Conservation (phyloP, 1,140 invertebrate genomes). For the Ruditapes philippinarum region DNA sequence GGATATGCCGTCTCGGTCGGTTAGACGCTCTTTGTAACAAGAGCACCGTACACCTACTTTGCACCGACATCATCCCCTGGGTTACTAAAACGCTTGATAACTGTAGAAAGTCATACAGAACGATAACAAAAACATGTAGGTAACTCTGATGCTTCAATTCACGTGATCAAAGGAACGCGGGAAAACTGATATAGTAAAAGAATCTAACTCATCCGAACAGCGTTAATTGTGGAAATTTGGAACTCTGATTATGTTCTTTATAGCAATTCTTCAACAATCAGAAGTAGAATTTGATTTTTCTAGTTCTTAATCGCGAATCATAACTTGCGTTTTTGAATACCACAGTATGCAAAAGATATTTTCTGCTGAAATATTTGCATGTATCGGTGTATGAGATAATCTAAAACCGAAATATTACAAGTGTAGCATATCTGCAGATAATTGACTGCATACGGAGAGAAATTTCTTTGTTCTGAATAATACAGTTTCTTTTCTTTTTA, state of each 20-base stretch:
- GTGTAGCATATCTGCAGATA: no score
- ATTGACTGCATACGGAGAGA: no score
- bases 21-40: constrained; percentile 56
- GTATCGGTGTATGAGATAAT: neutral
- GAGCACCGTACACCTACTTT: constrained; percentile 38
- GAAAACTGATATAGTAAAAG: constrained; percentile 56
- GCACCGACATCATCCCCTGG: constrained; percentile 44
- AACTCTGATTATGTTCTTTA: constrained; percentile 23
- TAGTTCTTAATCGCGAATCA: neutral
- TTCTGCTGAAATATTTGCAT: neutral
- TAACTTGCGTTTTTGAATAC: neutral
- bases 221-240: constrained; percentile 36
- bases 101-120: constrained; percentile 19
- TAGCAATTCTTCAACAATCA: neutral
- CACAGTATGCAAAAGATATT: neutral
- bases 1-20: constrained; percentile 48
- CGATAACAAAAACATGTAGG: constrained; percentile 67
- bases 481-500: no score
- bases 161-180: constrained; percentile 49
- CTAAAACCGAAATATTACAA: neutral
- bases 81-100: constrained; percentile 64
- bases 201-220: constrained; percentile 22
- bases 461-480: no score
- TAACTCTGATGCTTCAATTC: constrained; percentile 50
- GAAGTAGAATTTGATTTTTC: neutral